Evolutionary conservation across 2,797 vertebrate genomes (phyloP).

Genomic region (Ataeniobius toweri): DNA sequence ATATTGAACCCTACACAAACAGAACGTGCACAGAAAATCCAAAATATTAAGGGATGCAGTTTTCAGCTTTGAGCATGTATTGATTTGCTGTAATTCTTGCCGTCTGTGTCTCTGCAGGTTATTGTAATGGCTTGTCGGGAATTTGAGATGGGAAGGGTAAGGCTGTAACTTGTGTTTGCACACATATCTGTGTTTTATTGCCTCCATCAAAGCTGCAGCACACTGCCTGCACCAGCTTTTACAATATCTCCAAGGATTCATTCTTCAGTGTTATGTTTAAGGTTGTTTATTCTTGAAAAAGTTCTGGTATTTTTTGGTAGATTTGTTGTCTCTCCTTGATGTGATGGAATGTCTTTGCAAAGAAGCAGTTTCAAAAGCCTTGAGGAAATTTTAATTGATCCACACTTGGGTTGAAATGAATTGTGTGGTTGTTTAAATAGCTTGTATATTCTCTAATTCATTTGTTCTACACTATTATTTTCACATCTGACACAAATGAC

Average conservation of each 20-base stretch:
- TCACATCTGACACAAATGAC: neutral
- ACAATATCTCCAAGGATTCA: slow-evolving; percentile 5
- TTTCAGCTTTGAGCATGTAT: slow-evolving; percentile 13
- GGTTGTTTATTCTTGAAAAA: neutral
- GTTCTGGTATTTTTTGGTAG: slow-evolving; percentile 4
- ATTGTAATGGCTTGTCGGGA: slow-evolving; percentile 98
- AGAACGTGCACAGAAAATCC: neutral
- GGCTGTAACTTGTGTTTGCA: slow-evolving; percentile 47
- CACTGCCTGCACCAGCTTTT: neutral
- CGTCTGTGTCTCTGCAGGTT: slow-evolving; percentile 80
- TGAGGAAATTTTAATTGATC: slow-evolving; percentile 4
- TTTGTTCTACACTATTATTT: neutral
- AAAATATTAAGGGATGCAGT: neutral
- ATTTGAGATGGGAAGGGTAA: slow-evolving; percentile 99
- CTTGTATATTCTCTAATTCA: neutral
- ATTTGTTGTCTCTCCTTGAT: neutral
- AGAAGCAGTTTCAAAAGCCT: neutral
- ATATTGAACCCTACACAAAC: slow-evolving; percentile 7
- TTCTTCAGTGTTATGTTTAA: neutral
- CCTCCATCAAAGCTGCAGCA: slow-evolving; percentile 9
- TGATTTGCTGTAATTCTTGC: slow-evolving; percentile 33
- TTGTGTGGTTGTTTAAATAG: neutral
- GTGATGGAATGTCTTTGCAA: slow-evolving; percentile 2
- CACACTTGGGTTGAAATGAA: slow-evolving; percentile 1
- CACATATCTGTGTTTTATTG: slow-evolving; percentile 12